Percentiles rank a stretch among this genome's conserved stretches.
phyloP scores from a whole-genome alignment of 2,888 invertebrate species.

The Acronicta alni region DNA sequence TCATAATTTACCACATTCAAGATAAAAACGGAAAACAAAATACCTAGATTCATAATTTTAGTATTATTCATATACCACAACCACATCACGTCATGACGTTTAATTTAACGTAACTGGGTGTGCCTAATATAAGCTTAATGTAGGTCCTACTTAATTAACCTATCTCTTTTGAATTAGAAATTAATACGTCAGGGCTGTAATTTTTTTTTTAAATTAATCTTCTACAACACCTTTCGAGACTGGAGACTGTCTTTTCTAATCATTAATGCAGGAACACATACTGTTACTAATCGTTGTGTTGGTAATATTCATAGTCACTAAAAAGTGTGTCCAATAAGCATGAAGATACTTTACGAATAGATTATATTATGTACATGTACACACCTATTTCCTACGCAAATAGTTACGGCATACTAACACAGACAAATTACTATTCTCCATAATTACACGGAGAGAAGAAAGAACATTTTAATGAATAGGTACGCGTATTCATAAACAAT shows the following conservation, averaged over 20 bases:
- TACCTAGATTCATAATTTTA: too few relatives aligned
- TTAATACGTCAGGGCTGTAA: not conserved
- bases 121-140: constrained; percentile 3
- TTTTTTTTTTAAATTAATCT: too few relatives aligned
- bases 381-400: constrained; percentile 11
- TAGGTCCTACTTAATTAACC: not conserved
- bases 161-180: not conserved
- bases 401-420: constrained; percentile 3
- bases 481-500: constrained; percentile 43
- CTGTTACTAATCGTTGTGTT: not conserved
- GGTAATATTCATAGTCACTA: not conserved
- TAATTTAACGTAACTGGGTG: too few relatives aligned
- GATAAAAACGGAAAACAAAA: not conserved
- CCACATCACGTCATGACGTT: constrained; percentile 4
- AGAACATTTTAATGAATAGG: constrained; percentile 5
- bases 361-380: constrained; percentile 10
- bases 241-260: not conserved
- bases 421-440: constrained; percentile 1
- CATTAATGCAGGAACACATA: not conserved
- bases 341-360: constrained; percentile 11
- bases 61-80: not conserved
- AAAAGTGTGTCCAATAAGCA: constrained; percentile 8
- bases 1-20: not conserved
- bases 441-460: constrained; percentile 5
- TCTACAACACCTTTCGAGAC: too few relatives aligned